Base-by-base conservation (phyloP, 2,797 vertebrate genomes). In the Oreonectes daqikongensis region DNA sequence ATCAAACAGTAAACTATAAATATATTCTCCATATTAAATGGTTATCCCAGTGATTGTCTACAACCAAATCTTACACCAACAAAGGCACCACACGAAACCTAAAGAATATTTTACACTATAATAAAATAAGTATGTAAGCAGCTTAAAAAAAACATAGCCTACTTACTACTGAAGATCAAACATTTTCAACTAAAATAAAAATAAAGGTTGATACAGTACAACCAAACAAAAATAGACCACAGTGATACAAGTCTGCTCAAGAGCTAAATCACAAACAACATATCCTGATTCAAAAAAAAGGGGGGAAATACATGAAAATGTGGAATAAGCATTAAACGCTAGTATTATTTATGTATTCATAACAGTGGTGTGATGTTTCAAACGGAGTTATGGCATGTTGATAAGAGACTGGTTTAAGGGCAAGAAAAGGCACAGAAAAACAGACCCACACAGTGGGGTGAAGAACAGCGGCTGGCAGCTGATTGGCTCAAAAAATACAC, bases 341-440 rank as follows among this genome's bases (percentile, higher is more conserved):
- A 72, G 55, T 55, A 72, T 80, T 53, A 75, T 44, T 75, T 40
- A 11, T n/a, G 42, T 65, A 72, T 80, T 53, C 5, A n/a, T 66
- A 53, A 74, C 65, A 73, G 32, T 69, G 60, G 46, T 73, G 50
- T 73, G 63, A 68, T 38, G 42, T 79, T 71, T 77, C 40, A 40
- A n/a, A 69, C 60, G 57, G 57, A 60, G 35, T 20, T 35, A 71
- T 75, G 64, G 48, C 44, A 81, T 46, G 63, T 70, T 76, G 69
- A 79, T 52, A 53, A 61, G 26, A 73, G 76, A 80, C 77, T 76
- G 69, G 82, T 82, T 79, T 63, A 77, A 75, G 69, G 79, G 78
- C 28, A 26, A 75, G 80, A 83, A 88, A 94, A 94, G 93, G 93
- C 93, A 94, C 93, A 88, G 87, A 90, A 90, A 92, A 86, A 91